Base-by-base conservation (phyloP, 2,888 invertebrate genomes). In the Xanthorhoe designata region DNA sequence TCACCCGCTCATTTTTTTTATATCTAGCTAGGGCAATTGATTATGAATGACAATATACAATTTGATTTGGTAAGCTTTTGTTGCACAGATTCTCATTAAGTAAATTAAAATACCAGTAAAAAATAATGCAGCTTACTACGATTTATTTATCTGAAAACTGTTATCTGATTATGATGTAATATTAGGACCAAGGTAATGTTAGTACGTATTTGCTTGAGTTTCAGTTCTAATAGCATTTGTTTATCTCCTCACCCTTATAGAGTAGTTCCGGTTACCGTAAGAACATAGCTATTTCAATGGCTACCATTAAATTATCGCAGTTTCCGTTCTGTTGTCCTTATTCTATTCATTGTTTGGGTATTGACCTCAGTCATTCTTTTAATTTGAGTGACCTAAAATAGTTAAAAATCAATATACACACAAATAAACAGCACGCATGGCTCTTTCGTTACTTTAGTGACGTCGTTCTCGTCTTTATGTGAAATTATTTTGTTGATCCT, bases 321-420 rank as follows among this genome's bases (percentile, higher is more conserved):
- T 59, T 72, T 70, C 72, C 70, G 72, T 68, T 72, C 61, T 49
- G 35, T 32, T 61, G 64, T 62, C 64, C 61, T 71, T 62, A 66
- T 67, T 50, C 60, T 68, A 49, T 42, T n/a, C 7, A 61, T 61
- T 61, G 53, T 61, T 52, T 47, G 58, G 38, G 38, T 59, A 24
- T 51, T 59, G 51, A 59, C 51, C 51, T 52, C 42, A 24, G 15
- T 51, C 4, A 24, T 42, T 42, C 38, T 29, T 57, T 52, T 6
- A 32, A 13, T 13, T 42, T 42, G 38, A 42, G 38, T 13, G 8
- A 38, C 2, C 2, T 38, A 38, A 38, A 24, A 24, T 3, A 24
- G 4, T 4, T 9, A 9, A 9, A 38, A 42, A 13, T 13, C 10
- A 42, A 42, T 42, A 42, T 4, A 13, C 3, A 1, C 32, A 24